Conservation (phyloP, 2,113 vertebrate species). For the Crotophaga sulcirostris region DNA sequence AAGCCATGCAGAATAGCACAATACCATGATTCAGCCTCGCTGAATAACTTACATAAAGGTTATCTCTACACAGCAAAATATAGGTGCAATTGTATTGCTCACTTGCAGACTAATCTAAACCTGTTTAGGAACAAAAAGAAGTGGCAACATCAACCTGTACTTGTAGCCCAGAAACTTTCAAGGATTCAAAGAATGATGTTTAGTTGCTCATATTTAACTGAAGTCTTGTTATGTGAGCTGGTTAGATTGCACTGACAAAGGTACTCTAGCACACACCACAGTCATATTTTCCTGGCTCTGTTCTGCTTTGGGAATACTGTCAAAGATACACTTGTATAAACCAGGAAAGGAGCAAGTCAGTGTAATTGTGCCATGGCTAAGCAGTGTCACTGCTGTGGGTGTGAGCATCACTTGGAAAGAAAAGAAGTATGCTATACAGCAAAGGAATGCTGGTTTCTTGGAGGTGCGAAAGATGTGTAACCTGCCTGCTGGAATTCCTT, state of each 20-base stretch:
- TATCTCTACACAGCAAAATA: not conserved
- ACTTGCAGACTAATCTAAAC: not conserved
- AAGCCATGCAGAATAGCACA: not conserved
- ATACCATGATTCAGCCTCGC: conserved; percentile 6
- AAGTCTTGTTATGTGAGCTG: not conserved
- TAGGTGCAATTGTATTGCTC: not conserved
- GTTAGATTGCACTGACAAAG: not conserved
- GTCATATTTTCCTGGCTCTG: not conserved
- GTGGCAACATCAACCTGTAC: not conserved
- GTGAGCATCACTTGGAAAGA: not conserved
- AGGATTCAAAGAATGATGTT: not conserved
- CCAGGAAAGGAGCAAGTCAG: not conserved
- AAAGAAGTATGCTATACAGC: not conserved
- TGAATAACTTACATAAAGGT: not conserved
- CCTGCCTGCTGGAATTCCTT: not conserved
- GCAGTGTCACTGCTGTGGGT: not conserved
- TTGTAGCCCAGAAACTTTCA: not conserved
- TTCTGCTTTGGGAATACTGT: not conserved
- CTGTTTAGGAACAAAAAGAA: not conserved
- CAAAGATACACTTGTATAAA: not conserved
- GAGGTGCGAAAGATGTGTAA: not conserved
- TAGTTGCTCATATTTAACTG: not conserved
- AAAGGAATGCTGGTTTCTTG: not conserved
- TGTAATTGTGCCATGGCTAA: not conserved
- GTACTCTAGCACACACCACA: not conserved